phyloP scores from a whole-genome alignment of 1,140 invertebrate genomes.

The Metaphire vulgaris region DNA sequence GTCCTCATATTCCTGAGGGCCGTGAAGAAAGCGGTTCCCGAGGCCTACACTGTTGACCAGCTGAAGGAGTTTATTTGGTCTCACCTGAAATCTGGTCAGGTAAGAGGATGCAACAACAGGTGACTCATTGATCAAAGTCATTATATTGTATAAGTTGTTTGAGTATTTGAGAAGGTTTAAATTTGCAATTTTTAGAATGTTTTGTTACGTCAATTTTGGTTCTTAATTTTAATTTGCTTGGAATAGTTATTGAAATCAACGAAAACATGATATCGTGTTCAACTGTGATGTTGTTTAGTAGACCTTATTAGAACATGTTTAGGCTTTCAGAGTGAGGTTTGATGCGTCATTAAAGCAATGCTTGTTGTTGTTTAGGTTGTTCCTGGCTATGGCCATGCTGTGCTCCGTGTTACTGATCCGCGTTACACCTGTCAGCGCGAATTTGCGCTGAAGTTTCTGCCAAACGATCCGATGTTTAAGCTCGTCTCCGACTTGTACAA shows the following conservation, averaged over 20 bases:
- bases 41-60: slow-evolving; percentile 74
- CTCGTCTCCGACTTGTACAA: slow-evolving; percentile 82
- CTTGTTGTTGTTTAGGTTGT: no score
- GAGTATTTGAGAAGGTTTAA: no score
- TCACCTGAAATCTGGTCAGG: slow-evolving; percentile 83
- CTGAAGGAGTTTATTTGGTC: slow-evolving; percentile 91
- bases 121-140: slow-evolving; percentile 7
- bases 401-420: slow-evolving; percentile 91
- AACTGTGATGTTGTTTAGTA: no score
- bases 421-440: slow-evolving; percentile 88
- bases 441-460: slow-evolving; percentile 88
- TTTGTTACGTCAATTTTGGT: no score
- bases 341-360: no score
- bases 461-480: slow-evolving; percentile 85
- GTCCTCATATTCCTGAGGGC: slow-evolving; percentile 51
- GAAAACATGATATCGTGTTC: no score
- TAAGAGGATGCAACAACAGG: no score
- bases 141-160: background rate
- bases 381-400: slow-evolving; percentile 94
- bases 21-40: slow-evolving; percentile 63
- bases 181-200: no score
- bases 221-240: no score
- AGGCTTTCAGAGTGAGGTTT: no score
- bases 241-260: no score
- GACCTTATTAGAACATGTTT: no score